Conservation (phyloP, 53 echinoderm and acorn worm genomes). For the Holothuria scabra region DNA sequence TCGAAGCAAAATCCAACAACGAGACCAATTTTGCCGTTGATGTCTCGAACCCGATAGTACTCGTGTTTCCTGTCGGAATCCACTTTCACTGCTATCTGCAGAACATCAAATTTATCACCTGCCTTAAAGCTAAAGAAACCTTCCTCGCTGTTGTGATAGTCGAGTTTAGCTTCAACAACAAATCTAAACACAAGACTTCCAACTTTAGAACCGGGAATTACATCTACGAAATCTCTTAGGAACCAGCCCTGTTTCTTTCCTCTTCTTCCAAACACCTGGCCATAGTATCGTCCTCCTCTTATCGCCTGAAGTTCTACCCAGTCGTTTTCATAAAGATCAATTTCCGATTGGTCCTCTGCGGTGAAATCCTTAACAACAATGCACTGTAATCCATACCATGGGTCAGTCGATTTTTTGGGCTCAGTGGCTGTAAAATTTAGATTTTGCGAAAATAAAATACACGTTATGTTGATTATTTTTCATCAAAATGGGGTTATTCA, state of each 20-base stretch:
- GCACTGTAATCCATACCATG: slow-evolving; percentile 13
- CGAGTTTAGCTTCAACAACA: slow-evolving; percentile 10
- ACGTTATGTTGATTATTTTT: no score
- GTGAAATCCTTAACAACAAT: slow-evolving; percentile 18
- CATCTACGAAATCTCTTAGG: slow-evolving; percentile 11
- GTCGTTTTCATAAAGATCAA: slow-evolving; percentile 18
- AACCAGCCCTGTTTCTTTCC: slow-evolving; percentile 15
- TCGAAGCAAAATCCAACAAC: not conserved
- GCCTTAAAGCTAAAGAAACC: not conserved
- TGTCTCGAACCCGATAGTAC: slow-evolving; percentile 13
- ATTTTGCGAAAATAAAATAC: no score
- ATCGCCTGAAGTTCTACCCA: slow-evolving; percentile 16
- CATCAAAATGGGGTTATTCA: no score
- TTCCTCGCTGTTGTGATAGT: not conserved
- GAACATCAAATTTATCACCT: slow-evolving; percentile 32
- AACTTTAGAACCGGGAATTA: slow-evolving; percentile 25
- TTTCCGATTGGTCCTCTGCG: slow-evolving; percentile 17
- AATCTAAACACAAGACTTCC: slow-evolving; percentile 21
- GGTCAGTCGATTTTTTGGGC: no score
- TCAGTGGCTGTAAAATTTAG: no score
- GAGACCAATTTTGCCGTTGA: slow-evolving; percentile 5
- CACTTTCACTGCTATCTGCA: not conserved
- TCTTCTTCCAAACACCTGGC: not conserved
- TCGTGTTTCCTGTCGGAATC: slow-evolving; percentile 1
- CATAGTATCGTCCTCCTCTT: slow-evolving; percentile 7